phyloP scores from a whole-genome alignment of 2,797 vertebrate genomes.

The Pempheris klunzingeri region DNA sequence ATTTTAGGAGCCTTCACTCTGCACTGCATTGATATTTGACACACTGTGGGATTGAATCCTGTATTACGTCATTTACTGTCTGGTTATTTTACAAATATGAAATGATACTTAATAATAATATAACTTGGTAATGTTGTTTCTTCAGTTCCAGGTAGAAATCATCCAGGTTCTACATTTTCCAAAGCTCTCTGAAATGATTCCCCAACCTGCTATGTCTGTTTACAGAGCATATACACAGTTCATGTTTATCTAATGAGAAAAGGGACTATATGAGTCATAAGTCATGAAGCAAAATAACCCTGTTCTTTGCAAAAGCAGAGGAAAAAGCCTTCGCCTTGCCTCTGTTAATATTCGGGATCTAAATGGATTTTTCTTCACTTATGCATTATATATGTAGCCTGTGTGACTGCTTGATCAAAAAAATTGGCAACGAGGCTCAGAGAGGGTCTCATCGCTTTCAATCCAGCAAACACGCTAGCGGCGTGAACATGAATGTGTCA shows the following conservation, averaged over 20 bases:
- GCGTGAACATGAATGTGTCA: constrained; percentile 12
- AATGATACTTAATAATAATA: background rate
- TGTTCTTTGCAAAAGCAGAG: constrained; percentile 14
- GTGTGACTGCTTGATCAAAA: constrained; percentile 38
- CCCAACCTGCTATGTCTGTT: constrained; percentile 4
- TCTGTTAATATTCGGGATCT: constrained; percentile 28
- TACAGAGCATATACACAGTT: constrained; percentile 16
- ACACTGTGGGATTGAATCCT: background rate
- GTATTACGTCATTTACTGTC: background rate
- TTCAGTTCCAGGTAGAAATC: background rate
- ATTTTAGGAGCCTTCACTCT: background rate
- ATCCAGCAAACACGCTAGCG: constrained; percentile 12
- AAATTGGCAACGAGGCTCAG: constrained; percentile 8
- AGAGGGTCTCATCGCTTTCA: constrained; percentile 42
- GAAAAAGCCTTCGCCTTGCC: constrained; percentile 13
- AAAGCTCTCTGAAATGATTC: constrained; percentile 8
- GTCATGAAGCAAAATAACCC: constrained; percentile 26
- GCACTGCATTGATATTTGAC: background rate
- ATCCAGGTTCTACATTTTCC: background rate
- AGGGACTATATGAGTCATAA: constrained; percentile 12
- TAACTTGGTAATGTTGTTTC: background rate
- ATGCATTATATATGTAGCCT: constrained; percentile 54
- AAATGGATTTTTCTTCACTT: constrained; percentile 44
- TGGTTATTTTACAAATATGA: background rate
- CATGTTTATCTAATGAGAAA: constrained; percentile 42